Conservation (phyloP, 2,797 vertebrate genomes). For the Rhynchonycteris naso region DNA sequence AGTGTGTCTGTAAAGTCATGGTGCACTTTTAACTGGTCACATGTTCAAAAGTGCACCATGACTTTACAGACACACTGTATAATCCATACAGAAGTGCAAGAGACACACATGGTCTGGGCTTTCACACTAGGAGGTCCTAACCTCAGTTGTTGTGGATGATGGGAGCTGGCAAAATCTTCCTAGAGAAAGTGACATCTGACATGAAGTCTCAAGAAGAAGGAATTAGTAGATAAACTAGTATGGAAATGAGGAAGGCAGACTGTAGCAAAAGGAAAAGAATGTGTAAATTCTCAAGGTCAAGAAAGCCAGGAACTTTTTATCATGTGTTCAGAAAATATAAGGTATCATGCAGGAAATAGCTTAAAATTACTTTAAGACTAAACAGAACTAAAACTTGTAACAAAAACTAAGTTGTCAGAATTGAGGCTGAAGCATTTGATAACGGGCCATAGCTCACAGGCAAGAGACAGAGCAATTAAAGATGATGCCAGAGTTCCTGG, state of each 20-base stretch:
- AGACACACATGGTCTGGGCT: neutral
- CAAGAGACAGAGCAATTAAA: neutral
- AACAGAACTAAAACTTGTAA: conserved; percentile 23
- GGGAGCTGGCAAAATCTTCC: neutral
- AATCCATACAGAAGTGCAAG: neutral
- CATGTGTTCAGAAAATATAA: conserved; percentile 1
- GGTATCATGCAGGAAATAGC: neutral
- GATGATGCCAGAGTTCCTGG: neutral
- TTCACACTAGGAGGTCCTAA: neutral
- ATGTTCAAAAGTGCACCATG: too few relatives aligned
- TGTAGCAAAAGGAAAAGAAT: neutral
- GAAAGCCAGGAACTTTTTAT: neutral
- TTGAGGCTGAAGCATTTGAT: neutral
- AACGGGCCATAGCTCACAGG: neutral
- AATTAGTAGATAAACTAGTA: neutral
- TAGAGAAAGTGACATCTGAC: conserved; percentile 28
- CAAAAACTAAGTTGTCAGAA: neutral
- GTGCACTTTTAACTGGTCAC: too few relatives aligned
- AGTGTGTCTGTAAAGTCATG: too few relatives aligned
- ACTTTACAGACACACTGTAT: too few relatives aligned
- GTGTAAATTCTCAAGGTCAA: neutral
- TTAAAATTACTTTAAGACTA: neutral
- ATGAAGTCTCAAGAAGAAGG: conserved; percentile 22
- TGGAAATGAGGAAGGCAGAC: neutral
- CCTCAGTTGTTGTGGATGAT: neutral